These are phyloP conservation scores for Coenonympha glycerion DNA, from an alignment of 2,888 invertebrate genomes.

Conservation along the genomic window DNA sequence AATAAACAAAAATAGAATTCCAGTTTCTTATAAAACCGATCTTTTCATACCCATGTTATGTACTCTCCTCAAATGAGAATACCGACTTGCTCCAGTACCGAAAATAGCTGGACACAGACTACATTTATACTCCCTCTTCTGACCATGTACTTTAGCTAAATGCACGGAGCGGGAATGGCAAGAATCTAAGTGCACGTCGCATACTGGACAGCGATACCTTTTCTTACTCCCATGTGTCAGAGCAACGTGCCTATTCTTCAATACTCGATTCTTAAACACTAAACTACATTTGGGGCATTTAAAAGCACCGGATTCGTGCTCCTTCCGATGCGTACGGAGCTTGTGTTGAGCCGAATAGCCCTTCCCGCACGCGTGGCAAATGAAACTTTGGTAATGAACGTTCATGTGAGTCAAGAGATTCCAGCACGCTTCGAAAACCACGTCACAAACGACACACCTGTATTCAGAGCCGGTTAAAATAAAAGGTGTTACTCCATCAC, in stretches of 20 bases:
- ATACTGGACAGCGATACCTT: constrained; percentile 51
- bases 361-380: constrained; percentile 66
- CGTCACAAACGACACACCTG: constrained; percentile 45
- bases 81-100: constrained; percentile 49
- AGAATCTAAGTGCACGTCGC: constrained; percentile 43
- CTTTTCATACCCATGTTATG: constrained; percentile 37
- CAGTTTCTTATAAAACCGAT: neutral
- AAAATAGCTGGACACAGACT: constrained; percentile 45
- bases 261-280: constrained; percentile 45
- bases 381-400: constrained; percentile 56
- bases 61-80: constrained; percentile 53
- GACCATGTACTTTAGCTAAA: constrained; percentile 43
- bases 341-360: constrained; percentile 59
- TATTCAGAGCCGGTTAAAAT: constrained; percentile 42
- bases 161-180: constrained; percentile 48
- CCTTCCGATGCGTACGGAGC: constrained; percentile 52
- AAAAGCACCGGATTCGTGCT: constrained; percentile 54
- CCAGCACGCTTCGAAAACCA: constrained; percentile 41
- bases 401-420: constrained; percentile 59
- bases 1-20: too few relatives aligned
- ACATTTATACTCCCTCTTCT: constrained; percentile 47
- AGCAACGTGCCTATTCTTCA: constrained; percentile 41
- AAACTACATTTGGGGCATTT: constrained; percentile 58
- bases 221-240: constrained; percentile 43
- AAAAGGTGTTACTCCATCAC: constrained; percentile 53